Conservation (phyloP, 2,113 vertebrate species). For the Silurus asotus region DNA sequence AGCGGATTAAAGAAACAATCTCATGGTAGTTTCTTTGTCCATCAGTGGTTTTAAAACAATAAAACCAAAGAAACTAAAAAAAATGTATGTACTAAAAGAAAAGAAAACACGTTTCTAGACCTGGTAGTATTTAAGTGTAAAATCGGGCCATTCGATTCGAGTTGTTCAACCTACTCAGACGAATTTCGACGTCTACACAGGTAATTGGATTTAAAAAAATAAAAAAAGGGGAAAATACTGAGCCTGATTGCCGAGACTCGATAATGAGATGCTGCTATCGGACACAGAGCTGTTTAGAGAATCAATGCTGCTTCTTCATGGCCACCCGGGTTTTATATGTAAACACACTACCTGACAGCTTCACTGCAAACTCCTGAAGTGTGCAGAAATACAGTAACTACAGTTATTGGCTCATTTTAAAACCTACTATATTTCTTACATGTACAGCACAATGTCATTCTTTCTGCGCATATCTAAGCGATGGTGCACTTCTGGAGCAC, state of each 20-base stretch:
- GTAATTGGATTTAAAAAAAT: neutral
- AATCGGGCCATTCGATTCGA: neutral
- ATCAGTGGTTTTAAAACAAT: neutral
- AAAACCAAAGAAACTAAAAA: neutral
- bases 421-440: no score
- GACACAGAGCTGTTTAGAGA: neutral
- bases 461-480: no score
- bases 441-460: no score
- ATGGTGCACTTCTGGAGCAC: no score
- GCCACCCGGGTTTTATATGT: neutral
- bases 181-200: neutral
- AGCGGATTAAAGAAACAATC: neutral
- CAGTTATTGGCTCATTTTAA: neutral
- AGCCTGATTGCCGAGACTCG: neutral
- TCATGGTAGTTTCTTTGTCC: neutral
- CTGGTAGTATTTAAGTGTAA: neutral
- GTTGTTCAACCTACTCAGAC: neutral
- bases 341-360: neutral
- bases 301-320: neutral
- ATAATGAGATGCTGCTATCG: neutral
- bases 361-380: neutral
- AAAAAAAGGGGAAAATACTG: neutral
- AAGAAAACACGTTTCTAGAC: neutral
- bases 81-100: neutral
- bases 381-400: neutral